Conservation (phyloP, 2,888 invertebrate genomes). For the Zaprionus lineosus region DNA sequence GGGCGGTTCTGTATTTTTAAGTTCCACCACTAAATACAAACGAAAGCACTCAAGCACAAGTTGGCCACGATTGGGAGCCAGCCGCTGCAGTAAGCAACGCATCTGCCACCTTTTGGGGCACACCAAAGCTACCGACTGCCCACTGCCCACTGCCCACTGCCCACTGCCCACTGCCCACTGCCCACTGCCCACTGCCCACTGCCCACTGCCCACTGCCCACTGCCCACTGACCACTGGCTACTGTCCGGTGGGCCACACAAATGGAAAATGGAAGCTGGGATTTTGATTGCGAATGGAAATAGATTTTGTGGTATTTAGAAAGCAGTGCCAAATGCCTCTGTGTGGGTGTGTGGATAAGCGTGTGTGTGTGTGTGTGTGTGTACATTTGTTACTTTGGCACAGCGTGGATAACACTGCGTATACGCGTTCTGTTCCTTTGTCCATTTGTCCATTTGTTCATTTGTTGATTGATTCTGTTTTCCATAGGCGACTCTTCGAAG, state of each 20-base stretch:
- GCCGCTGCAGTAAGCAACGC: conserved; percentile 32
- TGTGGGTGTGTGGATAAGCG: too few relatives aligned
- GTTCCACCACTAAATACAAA: conserved; percentile 82
- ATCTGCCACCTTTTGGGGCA: conserved; percentile 27
- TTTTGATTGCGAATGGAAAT: conserved; percentile 81
- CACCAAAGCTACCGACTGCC: conserved; percentile 46
- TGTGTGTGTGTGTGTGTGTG: conserved; percentile 33
- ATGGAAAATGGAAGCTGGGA: conserved; percentile 81
- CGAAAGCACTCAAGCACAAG: conserved; percentile 81
- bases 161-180: too few relatives aligned
- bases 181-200: too few relatives aligned
- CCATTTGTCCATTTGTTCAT: conserved; percentile 76
- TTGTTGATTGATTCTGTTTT: conserved; percentile 74
- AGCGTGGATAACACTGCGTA: conserved; percentile 68
- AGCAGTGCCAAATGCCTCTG: conserved; percentile 62
- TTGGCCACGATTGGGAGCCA: conserved; percentile 70
- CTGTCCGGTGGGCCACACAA: conserved; percentile 59
- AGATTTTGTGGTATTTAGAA: conserved; percentile 79
- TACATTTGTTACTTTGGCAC: conserved; percentile 72
- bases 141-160: too few relatives aligned
- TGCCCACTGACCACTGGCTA: too few relatives aligned
- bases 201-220: too few relatives aligned
- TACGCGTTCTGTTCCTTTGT: conserved; percentile 75
- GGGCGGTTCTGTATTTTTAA: conserved; percentile 77
- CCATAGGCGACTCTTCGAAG: too few relatives aligned